Base-by-base conservation (phyloP, 2,888 invertebrate genomes). In the Cryptus armator region DNA sequence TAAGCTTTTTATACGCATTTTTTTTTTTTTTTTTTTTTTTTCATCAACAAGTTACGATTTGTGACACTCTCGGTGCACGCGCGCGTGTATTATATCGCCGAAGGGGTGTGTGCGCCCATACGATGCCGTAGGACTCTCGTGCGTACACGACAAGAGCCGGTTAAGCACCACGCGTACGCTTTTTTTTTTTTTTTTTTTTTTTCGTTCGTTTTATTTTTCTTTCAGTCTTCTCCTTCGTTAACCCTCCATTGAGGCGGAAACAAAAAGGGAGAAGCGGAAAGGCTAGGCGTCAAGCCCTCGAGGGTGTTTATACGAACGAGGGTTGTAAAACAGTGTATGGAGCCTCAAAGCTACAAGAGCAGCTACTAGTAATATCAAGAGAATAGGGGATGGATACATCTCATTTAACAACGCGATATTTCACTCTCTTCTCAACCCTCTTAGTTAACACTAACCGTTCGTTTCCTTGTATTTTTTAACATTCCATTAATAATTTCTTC, bases 141-240 rank as follows among this genome's bases (percentile, higher is more conserved):
- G 19, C 32, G 43, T 48, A 51, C 44, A 29, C 48, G 43, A 48
- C 53, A 43, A 67, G 56, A 62, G 59, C 59, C 53, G 53, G 53
- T 72, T 80, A 43, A 32, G 32, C 14, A 32, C 67, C 66, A 44
- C 56, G 10, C 16, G 16, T 10, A 37, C 29, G 24, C 14, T 37
- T 37, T 3, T 19, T 19, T 56, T 19, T 14, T 32, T 43, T 51
- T n/a, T 24, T 29, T 51, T 48, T 78, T 14, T 29, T 53, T 48
- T 43, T 56, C 12, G n/a, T 59, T 56, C 12, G 10, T 19, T 19
- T 46, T 29, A 10, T 44, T 10, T 24, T 53, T 67, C 62, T 64
- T 66, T 81, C 46, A 66, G 46, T 43, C 67, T 67, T 83, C 70
- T 66, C 71, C 83, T 78, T 85, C 74, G 79, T 79, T 77, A 77